Evolutionary conservation across 2,797 vertebrate genomes (phyloP).

Genomic region (Malurus splendens): DNA sequence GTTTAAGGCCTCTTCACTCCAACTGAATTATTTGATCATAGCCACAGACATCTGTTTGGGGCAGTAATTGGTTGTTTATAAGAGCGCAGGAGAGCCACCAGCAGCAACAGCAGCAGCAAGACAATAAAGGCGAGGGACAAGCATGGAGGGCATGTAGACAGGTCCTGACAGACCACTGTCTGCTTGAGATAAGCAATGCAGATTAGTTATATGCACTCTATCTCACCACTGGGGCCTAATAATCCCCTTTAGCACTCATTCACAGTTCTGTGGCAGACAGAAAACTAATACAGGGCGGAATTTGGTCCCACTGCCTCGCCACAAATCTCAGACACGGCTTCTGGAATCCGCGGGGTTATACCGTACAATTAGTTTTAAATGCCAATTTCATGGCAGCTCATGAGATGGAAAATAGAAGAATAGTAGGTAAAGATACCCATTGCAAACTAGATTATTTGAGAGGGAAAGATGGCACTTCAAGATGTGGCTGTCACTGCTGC

Average conservation of each 20-base stretch:
- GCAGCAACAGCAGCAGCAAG: slow-evolving; percentile 46
- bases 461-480: slow-evolving; percentile 49
- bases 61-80: slow-evolving; percentile 87
- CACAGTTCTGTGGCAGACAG: slow-evolving; percentile 68
- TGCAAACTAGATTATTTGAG: slow-evolving; percentile 45
- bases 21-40: slow-evolving; percentile 85
- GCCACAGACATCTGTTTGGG: slow-evolving; percentile 82
- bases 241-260: slow-evolving; percentile 77
- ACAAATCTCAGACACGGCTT: slow-evolving; percentile 72
- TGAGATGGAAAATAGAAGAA: slow-evolving; percentile 79
- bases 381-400: slow-evolving; percentile 90
- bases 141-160: slow-evolving; percentile 63
- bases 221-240: slow-evolving; percentile 72
- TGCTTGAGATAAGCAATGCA: slow-evolving; percentile 80
- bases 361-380: slow-evolving; percentile 91
- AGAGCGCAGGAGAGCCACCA: slow-evolving; percentile 69
- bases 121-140: slow-evolving; percentile 73
- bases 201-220: slow-evolving; percentile 72
- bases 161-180: slow-evolving; percentile 72
- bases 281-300: slow-evolving; percentile 67
- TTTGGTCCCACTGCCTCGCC: slow-evolving; percentile 65
- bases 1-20: slow-evolving; percentile 79
- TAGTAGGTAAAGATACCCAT: slow-evolving; percentile 60
- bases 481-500: not conserved
- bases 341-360: slow-evolving; percentile 74